Evolutionary conservation across 2,797 vertebrate genomes (phyloP), one percentile per base, ranked within the genome.

Genomic region (Coregonus ussuriensis): DNA sequence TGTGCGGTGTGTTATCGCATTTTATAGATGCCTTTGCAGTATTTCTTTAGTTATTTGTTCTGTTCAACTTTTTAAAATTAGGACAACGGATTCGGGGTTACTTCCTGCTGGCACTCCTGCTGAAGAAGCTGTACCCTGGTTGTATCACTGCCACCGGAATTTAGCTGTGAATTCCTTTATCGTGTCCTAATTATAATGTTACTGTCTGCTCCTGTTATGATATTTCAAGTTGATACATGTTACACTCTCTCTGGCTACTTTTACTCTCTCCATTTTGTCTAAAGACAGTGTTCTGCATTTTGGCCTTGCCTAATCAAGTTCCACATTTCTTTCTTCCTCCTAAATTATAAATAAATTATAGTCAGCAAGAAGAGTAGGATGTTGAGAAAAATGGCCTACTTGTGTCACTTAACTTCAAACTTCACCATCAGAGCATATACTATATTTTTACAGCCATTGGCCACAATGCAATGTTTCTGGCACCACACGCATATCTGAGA

Each of bases 401-500:
- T 66, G 29, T 33, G 16, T 63, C 9, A 63, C 21, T 4, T 47
- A 59, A 59, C 54, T 59, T 16, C 1, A 63, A 63, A 63, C 59
- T 25, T 25, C 21, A 63, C 56, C 18, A 13, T 51, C 1, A 21
- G 29, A 69, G 9, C 41, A 47, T 47, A 13, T 13, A 47, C n/a
- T 13, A 63, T 25, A 75, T 59, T 75, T 88, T 88, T 47, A 47
- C 9, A 47, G 9, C 9, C 2, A 47, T 47, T 47, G 41, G 41
- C 41, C 41, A 47, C 9, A 47, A 47, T 47, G 41, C 41, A 47
- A 90, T 92, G 88, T 89, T 91, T 90, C 88, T 90, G 75, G 86
- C 67, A 35, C 86, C 83, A 78, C 85, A 83, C 83, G 83, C 84
- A 29, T 76, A 84, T 65, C 71, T 72, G 79, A 80, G 86, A 82